Base-by-base conservation (phyloP, 2,888 invertebrate species). In the Chymomyza procnemis region DNA sequence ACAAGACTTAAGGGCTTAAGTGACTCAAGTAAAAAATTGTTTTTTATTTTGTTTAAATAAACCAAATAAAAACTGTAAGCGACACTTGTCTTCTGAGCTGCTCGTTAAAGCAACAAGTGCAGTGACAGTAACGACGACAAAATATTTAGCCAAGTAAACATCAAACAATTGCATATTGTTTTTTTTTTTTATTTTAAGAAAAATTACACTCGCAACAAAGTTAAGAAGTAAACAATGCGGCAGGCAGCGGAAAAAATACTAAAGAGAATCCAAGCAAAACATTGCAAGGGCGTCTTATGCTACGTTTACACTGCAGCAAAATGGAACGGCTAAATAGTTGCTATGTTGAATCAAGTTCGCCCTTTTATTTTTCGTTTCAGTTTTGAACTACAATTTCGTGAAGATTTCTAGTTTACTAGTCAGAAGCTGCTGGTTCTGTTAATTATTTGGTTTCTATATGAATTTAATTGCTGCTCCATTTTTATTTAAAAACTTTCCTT, bases 101-200 rank as follows among this genome's bases (percentile, higher is more conserved):
- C 16, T 50, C 34, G 34, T 9, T 41, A 58, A 21, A 34, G 60
- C 19, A 12, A 14, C 8, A 9, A 26, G 50, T 18, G 22, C 47
- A 52, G 26, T 3, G 21, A n/a, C 12, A 61, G 46, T 3, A 19
- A n/a, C 4, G 50, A 54, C n/a, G 6, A 56, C 64, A 72, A 74
- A 69, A 71, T 76, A 71, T 79, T 80, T 69, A 78, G 68, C 56
- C 62, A 67, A 41, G 72, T 68, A 72, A 71, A 68, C 69, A 71
- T 30, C 66, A 62, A 66, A 68, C 64, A 71, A 76, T 71, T 59
- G 67, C 63, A 57, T 66, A 69, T 71, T 56, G 67, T n/a, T 58
- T 30, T 41, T 58, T 41, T 58, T 57, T 34, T 34, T 4, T 50
- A n/a, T 64, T 60, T 21, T 18, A 65, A 54, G 56, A 61, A 73